These are phyloP conservation scores for Pteromalus puparum DNA, from an alignment of 1,140 invertebrate genomes.

Conservation along the genomic window DNA sequence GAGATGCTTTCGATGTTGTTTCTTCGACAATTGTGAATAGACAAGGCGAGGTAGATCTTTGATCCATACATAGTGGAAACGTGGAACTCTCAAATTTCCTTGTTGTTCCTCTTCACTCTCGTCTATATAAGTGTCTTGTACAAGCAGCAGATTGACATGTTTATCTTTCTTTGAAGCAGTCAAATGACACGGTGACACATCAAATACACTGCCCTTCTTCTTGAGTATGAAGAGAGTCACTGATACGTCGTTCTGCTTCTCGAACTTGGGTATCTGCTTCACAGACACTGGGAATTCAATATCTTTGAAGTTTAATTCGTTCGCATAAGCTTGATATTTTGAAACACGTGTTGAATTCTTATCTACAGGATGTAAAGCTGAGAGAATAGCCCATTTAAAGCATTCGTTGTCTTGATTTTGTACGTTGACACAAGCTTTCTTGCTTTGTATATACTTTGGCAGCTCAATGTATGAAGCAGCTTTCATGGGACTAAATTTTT, in stretches of 20 bases:
- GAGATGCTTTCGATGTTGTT: not conserved
- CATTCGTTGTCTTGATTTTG: constrained; percentile 8
- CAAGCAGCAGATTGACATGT: not conserved
- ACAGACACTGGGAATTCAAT: constrained; percentile 26
- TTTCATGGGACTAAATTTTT: constrained; percentile 29
- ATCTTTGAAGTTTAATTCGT: not conserved
- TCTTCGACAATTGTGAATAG: not conserved
- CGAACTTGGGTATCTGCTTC: no score
- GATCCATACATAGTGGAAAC: no score
- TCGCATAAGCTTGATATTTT: not conserved
- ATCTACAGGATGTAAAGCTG: not conserved
- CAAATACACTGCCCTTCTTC: no score
- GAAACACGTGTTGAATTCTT: not conserved
- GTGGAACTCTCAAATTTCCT: no score
- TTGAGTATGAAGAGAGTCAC: no score
- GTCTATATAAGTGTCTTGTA: constrained; percentile 7
- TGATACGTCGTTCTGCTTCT: no score
- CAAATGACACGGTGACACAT: no score
- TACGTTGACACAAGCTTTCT: not conserved
- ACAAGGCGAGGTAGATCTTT: no score
- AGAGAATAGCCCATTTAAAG: constrained; percentile 21
- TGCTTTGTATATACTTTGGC: not conserved
- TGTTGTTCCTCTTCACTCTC: not conserved
- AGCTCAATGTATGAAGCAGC: constrained; percentile 41
- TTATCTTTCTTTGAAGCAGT: not conserved